These are phyloP conservation scores for Megalopta genalis DNA, from an alignment of 1,140 invertebrate species.

Conservation along the genomic window DNA sequence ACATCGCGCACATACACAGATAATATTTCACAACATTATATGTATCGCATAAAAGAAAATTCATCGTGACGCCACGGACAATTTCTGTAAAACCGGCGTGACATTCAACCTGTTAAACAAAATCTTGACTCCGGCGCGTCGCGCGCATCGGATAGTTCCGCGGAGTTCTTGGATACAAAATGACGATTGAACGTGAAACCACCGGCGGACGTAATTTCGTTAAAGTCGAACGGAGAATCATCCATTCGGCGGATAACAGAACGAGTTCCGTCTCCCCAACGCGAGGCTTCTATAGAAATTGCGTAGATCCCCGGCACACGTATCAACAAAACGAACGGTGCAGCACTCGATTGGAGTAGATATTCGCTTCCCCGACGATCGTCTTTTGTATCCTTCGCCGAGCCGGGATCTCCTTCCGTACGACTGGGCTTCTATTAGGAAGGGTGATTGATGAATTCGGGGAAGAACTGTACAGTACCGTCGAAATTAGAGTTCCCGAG, in stretches of 20 bases:
- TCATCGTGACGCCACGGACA: too few species aligned
- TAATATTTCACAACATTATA: too few species aligned
- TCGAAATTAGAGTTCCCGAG: not conserved
- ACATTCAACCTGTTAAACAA: too few species aligned
- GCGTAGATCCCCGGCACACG: not conserved
- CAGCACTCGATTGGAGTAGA: not conserved
- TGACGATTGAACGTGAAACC: too few species aligned
- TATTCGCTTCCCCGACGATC: not conserved
- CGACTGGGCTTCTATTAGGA: not conserved
- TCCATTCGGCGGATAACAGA: not conserved
- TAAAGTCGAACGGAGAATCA: constrained; percentile 8
- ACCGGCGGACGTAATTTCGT: not conserved
- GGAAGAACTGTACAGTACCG: not conserved
- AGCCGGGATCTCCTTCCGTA: too few species aligned
- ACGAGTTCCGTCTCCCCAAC: not conserved
- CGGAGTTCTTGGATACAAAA: too few species aligned
- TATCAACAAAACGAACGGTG: not conserved
- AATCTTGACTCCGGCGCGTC: too few species aligned
- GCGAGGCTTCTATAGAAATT: constrained; percentile 17
- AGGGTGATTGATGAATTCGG: not conserved
- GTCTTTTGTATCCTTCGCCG: not conserved
- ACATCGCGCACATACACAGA: too few species aligned
- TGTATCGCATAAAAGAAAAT: too few species aligned
- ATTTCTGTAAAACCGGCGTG: too few species aligned
- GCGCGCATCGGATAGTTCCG: too few species aligned